Evolutionary conservation across 2,797 vertebrate species (phyloP), one percentile per base, ranked within the genome.

Genomic region (Muscicapa striata): DNA sequence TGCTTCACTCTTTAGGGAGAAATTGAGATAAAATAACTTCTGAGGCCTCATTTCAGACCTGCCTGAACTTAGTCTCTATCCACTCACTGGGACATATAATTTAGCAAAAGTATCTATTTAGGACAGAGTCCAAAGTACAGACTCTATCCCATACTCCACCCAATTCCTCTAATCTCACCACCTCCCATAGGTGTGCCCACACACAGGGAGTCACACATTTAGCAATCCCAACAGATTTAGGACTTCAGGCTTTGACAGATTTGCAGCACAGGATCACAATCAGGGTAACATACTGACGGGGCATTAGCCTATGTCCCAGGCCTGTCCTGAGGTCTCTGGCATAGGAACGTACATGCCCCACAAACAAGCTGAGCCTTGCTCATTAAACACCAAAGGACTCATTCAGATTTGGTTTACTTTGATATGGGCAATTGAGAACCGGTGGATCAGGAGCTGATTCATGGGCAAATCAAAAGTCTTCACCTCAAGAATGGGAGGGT

Each of bases 41-140:
- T 72, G 26, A 57, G 18, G 21, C 64, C 15, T 30, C 7, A 70
- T 52, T 77, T 59, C 38, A 84, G 26, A 43, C 24, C 48, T 57
- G 52, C 27, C 51, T 75, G 69, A 91, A 16, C 23, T 54, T 49
- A 72, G n/a, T 45, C 11, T 75, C 49, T 69, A 64, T 58, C 21
- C 27, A 55, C 30, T 6, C 22, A 59, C 11, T 41, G 10, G 54
- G 67, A 58, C 16, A n/a, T 24, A 34, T 49, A 78, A 87, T 72
- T 67, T 74, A 52, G 34, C 4, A 38, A 34, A 81, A 67, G 3
- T 19, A 34, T 38, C 52, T 70, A 19, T 70, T 75, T 73, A 75
- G 85, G 48, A 43, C 32, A 21, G 15, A 78, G 45, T 40, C 52
- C 83, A 93, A 94, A 93, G 54, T 59, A 77, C 38, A 80, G 61